A percentile compares a stretch with the other conserved stretches of the same genome.
phyloP scores from a whole-genome alignment of 2,113 vertebrate species.

The Fulica atra region DNA sequence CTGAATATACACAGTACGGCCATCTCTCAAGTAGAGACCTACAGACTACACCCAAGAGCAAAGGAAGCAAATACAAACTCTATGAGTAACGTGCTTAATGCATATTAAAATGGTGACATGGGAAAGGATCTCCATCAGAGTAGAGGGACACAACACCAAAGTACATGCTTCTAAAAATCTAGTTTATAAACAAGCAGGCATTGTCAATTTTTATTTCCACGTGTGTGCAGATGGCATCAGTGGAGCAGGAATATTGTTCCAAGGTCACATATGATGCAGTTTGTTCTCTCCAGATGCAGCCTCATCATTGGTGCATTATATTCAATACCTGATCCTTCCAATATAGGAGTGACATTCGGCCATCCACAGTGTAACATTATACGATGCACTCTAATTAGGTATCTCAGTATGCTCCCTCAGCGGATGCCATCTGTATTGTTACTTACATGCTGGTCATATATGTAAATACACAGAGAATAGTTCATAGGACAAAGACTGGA shows the following conservation, averaged over 20 bases:
- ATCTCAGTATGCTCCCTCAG: neutral
- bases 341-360: neutral
- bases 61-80: neutral
- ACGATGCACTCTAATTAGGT: neutral
- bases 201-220: neutral
- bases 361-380: neutral
- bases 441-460: neutral
- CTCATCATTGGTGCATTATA: neutral
- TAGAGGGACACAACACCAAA: neutral
- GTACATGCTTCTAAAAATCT: neutral
- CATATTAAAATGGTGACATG: neutral
- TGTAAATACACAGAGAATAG: neutral
- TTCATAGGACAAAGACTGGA: neutral
- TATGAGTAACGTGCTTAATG: neutral
- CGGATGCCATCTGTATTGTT: neutral
- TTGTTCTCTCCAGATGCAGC: neutral
- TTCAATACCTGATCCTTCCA: neutral
- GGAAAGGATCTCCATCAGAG: neutral
- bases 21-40: neutral
- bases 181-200: neutral
- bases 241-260: neutral
- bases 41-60: neutral
- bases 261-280: neutral
- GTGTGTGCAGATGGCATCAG: neutral
- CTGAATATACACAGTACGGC: neutral